These are phyloP conservation scores for Enteromius paludinosus DNA, from an alignment of 2,797 vertebrate genomes.

Conservation along the genomic window DNA sequence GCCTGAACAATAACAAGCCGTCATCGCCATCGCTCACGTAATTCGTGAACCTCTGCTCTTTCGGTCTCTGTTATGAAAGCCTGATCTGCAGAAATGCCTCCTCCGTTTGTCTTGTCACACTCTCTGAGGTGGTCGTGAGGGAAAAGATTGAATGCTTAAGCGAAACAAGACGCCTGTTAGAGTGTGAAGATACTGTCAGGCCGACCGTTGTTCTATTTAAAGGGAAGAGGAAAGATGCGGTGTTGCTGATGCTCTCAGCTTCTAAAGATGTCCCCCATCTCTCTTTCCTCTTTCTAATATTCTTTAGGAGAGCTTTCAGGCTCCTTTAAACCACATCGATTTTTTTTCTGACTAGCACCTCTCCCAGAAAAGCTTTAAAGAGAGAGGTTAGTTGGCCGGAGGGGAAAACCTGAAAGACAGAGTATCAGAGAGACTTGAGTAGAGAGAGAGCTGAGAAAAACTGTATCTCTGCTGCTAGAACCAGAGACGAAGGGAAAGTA, in stretches of 20 bases:
- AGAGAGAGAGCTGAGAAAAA: neutral
- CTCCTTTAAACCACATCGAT: constrained; percentile 62
- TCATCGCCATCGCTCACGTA: constrained; percentile 8
- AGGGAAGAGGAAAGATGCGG: constrained; percentile 16
- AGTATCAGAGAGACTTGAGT: constrained; percentile 10
- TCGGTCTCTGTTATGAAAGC: constrained; percentile 17
- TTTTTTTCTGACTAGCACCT: constrained; percentile 38
- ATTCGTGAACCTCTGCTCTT: constrained; percentile 24
- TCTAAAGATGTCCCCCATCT: constrained; percentile 1
- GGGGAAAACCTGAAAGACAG: constrained; percentile 14
- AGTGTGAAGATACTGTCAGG: constrained; percentile 31
- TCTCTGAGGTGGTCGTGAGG: neutral
- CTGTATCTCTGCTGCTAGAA: neutral
- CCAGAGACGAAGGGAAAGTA: neutral
- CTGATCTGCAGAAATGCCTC: constrained; percentile 24
- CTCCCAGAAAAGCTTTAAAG: constrained; percentile 61
- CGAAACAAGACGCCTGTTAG: neutral
- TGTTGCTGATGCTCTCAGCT: constrained; percentile 6
- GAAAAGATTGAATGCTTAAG: constrained; percentile 21
- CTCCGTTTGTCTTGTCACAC: constrained; percentile 10
- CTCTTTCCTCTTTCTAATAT: constrained; percentile 41
- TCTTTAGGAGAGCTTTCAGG: constrained; percentile 53
- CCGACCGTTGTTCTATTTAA: constrained; percentile 7
- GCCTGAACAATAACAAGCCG: constrained; percentile 29
- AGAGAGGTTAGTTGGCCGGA: constrained; percentile 34